Percentiles rank a stretch among this genome's conserved stretches.
phyloP scores from a whole-genome alignment of 2,113 vertebrate genomes.

The Leucosticte australis region DNA sequence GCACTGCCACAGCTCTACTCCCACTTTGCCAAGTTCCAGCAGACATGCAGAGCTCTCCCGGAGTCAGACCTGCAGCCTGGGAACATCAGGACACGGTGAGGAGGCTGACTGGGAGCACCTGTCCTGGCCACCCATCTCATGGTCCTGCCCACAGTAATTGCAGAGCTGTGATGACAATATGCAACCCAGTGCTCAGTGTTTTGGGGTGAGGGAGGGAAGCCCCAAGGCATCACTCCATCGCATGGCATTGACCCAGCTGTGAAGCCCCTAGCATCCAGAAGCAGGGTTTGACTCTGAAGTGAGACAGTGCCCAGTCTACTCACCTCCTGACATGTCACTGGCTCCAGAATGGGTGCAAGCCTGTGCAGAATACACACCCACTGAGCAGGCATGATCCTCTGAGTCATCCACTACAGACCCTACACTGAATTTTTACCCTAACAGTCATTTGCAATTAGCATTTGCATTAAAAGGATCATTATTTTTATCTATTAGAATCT shows the following conservation, averaged over 20 bases:
- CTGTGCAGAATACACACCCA: background rate
- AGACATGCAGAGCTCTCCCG: accelerated
- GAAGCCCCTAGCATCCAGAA: background rate
- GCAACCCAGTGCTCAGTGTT: background rate
- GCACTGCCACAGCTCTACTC: background rate
- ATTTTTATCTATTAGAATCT: background rate
- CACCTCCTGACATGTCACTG: background rate
- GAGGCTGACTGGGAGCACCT: background rate
- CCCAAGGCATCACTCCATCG: background rate
- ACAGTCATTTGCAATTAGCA: background rate
- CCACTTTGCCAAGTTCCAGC: background rate
- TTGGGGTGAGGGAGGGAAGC: background rate
- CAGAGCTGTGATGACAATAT: accelerated
- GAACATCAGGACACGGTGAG: accelerated
- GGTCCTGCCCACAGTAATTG: background rate
- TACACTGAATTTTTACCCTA: background rate
- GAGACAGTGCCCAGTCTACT: accelerated
- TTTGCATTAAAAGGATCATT: background rate
- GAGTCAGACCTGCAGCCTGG: background rate
- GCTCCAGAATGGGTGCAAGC: background rate
- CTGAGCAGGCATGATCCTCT: accelerated
- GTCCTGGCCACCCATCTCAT: background rate
- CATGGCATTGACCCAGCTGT: background rate
- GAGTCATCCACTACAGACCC: background rate
- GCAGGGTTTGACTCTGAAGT: background rate